Conservation (phyloP, 2,888 invertebrate genomes). For the Harpalus rufipes region DNA sequence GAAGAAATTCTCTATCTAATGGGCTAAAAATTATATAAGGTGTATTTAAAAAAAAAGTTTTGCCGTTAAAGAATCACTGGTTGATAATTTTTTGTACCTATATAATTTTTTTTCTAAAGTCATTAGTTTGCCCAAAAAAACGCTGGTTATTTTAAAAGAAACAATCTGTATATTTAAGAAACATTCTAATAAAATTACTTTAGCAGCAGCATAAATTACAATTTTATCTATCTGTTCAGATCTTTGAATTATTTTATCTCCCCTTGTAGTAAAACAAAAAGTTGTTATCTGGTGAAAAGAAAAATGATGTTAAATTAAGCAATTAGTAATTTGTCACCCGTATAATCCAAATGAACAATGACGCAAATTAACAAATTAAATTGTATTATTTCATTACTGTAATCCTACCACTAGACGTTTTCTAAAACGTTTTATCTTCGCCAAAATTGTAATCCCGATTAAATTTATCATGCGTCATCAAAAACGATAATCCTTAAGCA, state of each 20-base stretch:
- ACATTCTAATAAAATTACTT: no score
- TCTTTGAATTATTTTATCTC: neutral
- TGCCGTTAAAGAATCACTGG: no score
- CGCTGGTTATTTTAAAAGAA: no score
- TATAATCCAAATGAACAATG: slow-evolving; percentile 16
- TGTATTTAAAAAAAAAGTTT: no score
- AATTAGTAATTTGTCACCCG: slow-evolving; percentile 11
- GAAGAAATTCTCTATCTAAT: no score
- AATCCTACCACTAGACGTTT: slow-evolving; percentile 1
- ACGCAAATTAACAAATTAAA: slow-evolving; percentile 23
- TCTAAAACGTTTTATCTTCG: neutral
- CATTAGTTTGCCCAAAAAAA: no score
- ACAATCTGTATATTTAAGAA: no score
- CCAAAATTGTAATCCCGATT: neutral
- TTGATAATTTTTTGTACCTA: no score
- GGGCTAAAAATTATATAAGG: no score
- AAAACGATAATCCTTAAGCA: neutral
- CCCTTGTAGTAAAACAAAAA: neutral
- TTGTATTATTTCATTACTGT: slow-evolving; percentile 22
- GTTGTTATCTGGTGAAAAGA: slow-evolving; percentile 1
- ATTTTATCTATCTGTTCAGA: no score
- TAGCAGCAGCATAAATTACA: no score
- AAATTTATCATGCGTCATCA: neutral
- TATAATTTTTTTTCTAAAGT: no score
- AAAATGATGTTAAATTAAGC: slow-evolving; percentile 22